Evolutionary conservation across 30 jellyfish, hydroid and myxozoan species (phyloP).

Genomic region (Cassiopea xamachana): DNA sequence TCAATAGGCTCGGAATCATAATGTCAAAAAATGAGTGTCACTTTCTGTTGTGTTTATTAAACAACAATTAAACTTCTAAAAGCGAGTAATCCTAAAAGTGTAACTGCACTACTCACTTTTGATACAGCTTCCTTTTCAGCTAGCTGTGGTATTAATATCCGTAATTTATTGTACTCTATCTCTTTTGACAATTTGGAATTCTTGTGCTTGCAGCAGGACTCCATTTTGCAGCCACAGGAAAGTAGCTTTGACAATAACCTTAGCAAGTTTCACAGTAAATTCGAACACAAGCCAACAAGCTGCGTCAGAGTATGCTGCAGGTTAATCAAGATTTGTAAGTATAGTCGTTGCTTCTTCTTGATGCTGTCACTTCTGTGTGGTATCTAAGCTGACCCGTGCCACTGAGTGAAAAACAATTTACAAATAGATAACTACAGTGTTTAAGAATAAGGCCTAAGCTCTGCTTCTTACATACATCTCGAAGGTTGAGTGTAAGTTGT

Average conservation of each 20-base stretch:
- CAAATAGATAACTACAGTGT: neutral
- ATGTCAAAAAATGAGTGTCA: neutral
- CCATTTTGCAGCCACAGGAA: neutral
- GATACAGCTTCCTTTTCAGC: constrained; percentile 71
- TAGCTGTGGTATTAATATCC: constrained; percentile 65
- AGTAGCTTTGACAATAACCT: neutral
- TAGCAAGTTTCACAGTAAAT: neutral
- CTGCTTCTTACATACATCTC: constrained; percentile 12
- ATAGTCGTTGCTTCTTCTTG: neutral
- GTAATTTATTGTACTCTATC: constrained; percentile 53
- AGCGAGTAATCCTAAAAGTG: neutral
- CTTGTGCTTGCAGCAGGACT: neutral
- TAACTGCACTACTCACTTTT: constrained; percentile 38
- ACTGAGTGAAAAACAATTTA: neutral
- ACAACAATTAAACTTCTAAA: neutral
- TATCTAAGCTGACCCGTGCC: neutral
- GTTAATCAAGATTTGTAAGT: neutral
- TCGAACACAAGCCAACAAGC: constrained; percentile 19
- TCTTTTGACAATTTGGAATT: constrained; percentile 11
- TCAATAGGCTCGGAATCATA: neutral
- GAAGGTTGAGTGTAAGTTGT: constrained; percentile 48
- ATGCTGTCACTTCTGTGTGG: neutral
- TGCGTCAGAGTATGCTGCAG: constrained; percentile 1
- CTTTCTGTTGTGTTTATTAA: neutral
- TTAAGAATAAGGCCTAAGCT: neutral